These are phyloP conservation scores for Coronaproctus castanopsis DNA, from an alignment of 2,888 invertebrate species.

Conservation along the genomic window DNA sequence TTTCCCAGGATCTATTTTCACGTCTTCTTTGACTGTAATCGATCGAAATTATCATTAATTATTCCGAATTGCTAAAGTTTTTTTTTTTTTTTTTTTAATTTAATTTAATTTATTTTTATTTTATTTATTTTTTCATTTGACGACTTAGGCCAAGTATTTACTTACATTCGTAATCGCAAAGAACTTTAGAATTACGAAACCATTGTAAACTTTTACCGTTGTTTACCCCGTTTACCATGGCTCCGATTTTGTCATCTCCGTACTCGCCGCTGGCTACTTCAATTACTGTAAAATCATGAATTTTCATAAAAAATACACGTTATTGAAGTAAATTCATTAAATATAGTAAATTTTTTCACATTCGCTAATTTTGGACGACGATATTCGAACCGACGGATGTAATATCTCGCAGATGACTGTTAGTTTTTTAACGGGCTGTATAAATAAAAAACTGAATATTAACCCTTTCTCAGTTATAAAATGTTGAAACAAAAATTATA, in stretches of 20 bases:
- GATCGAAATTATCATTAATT: too few species aligned
- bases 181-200: slow-evolving; percentile 34
- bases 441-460: too few species aligned
- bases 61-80: not conserved
- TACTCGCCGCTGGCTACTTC: slow-evolving; percentile 83
- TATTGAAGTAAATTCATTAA: not conserved
- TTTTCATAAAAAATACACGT: too few species aligned
- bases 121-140: too few species aligned
- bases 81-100: not conserved
- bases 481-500: too few species aligned
- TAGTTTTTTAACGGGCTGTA: too few species aligned
- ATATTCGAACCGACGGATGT: too few species aligned
- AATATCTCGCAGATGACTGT: too few species aligned
- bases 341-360: not conserved
- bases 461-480: too few species aligned
- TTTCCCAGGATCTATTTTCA: not conserved
- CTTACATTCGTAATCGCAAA: slow-evolving; percentile 6
- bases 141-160: too few species aligned
- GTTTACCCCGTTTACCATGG: slow-evolving; percentile 41
- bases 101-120: too few species aligned
- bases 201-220: slow-evolving; percentile 48
- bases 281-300: slow-evolving; percentile 42
- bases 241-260: slow-evolving; percentile 50
- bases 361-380: not conserved
- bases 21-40: slow-evolving; percentile 3